These are phyloP conservation scores for Heliornis fulica DNA, from an alignment of 2,113 vertebrate species.

Conservation along the genomic window DNA sequence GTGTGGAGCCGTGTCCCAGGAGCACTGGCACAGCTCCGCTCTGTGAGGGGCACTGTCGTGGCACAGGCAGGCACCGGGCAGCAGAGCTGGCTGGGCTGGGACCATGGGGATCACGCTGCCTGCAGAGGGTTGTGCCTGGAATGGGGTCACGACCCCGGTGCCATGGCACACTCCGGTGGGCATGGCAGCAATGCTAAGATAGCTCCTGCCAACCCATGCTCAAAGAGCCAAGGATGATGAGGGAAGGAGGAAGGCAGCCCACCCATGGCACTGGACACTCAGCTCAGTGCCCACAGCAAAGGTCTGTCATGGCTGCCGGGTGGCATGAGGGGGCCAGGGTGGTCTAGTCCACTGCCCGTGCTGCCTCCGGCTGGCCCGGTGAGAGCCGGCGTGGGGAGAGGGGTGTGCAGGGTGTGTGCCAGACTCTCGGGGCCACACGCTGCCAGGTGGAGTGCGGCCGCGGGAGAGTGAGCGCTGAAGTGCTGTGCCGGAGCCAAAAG, in stretches of 20 bases:
- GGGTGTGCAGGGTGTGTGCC: too few species aligned
- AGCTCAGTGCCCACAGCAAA: background rate
- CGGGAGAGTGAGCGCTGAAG: background rate
- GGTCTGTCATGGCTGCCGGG: rapidly evolving
- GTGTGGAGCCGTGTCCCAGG: background rate
- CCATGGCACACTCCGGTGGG: background rate
- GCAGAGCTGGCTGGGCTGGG: background rate
- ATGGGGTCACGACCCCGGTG: rapidly evolving
- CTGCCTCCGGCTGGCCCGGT: rapidly evolving
- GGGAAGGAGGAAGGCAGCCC: background rate
- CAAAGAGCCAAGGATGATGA: background rate
- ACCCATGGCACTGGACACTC: rapidly evolving
- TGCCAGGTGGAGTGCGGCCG: background rate
- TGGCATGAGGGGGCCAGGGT: rapidly evolving
- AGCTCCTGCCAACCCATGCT: background rate
- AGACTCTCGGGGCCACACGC: background rate
- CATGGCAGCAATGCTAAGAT: rapidly evolving
- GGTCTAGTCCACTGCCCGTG: rapidly evolving
- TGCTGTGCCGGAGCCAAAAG: background rate
- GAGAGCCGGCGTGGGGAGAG: rapidly evolving
- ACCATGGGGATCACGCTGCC: background rate
- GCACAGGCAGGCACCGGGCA: background rate
- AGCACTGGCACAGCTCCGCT: rapidly evolving
- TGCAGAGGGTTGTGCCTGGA: background rate
- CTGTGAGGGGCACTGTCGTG: too few species aligned